These are phyloP conservation scores for Nomada goodeniana DNA, from an alignment of 2,888 invertebrate species.

Conservation along the genomic window DNA sequence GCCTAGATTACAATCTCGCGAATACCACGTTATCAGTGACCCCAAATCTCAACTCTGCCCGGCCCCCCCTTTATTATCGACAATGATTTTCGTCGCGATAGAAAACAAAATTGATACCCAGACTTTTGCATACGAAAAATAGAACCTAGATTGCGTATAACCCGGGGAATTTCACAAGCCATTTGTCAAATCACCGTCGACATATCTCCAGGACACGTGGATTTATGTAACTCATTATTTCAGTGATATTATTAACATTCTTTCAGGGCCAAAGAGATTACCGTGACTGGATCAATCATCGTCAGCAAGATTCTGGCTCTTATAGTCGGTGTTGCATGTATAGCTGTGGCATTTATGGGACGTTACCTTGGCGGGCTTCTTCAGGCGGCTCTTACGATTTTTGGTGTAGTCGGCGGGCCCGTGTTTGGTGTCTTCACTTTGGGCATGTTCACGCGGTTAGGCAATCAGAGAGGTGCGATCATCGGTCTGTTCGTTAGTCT, in stretches of 20 bases:
- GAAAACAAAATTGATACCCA: background rate
- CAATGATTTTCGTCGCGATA: background rate
- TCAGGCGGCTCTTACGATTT: constrained; percentile 93
- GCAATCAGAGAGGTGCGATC: constrained; percentile 91
- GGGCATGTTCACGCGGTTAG: constrained; percentile 92
- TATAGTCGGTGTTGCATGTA: constrained; percentile 90
- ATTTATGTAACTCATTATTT: background rate
- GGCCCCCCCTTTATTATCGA: too few relatives aligned
- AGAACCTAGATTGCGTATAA: too few relatives aligned
- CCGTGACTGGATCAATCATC: constrained; percentile 58
- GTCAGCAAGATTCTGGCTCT: constrained; percentile 88
- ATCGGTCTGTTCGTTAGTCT: constrained; percentile 89
- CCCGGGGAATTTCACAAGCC: background rate
- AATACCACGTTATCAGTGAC: too few relatives aligned
- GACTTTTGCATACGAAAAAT: background rate
- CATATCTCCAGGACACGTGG: background rate
- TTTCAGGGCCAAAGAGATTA: constrained; percentile 69
- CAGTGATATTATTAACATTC: background rate
- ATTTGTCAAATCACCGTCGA: background rate
- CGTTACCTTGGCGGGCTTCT: constrained; percentile 87
- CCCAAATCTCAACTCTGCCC: too few relatives aligned
- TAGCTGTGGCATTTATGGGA: constrained; percentile 90
- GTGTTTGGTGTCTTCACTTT: constrained; percentile 92
- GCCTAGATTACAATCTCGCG: too few relatives aligned
- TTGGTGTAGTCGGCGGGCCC: constrained; percentile 95